Evolutionary conservation across 2,113 vertebrate species (phyloP), one percentile per base, ranked within the genome.

Genomic region (Sinocyclocheilus anophthalmus): DNA sequence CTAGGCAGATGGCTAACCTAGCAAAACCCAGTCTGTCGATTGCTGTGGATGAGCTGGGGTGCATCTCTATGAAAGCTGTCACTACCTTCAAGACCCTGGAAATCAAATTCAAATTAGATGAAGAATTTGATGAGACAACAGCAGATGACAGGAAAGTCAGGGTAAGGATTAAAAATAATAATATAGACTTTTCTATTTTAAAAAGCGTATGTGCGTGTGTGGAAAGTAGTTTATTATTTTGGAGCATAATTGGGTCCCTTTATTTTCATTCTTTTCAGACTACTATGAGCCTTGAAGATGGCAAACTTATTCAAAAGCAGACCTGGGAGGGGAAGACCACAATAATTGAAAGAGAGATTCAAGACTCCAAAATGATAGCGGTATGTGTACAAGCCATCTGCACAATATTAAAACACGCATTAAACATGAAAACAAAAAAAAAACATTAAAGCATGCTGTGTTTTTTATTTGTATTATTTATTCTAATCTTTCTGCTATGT

Each of bases 291-390:
- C 22, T 91, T 87, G 94, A 95, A 0, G 93, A 91, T 0, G 95
- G 94, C 5, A 50, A 78, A 63, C 92, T 97, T 78, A 90, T 90
- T 0, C 96, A 97, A 85, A 93, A 94, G 85, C 96, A 97, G 93
- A 95, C 93, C 78, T 97, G 96, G 96, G 94, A 96, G 0, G 96
- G 95, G 61, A 96, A 97, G 87, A 93, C 94, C 70, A 96, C 96
- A 30, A 90, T 92, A 72, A 93, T 97, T 83, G 96, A 91, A 88
- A 95, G 96, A 89, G 96, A 94, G 90, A 76, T 95, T 85, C 91
- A 92, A 48, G 95, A 94, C 63, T 94, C 94, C 4, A 96, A 95
- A 72, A 76, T 97, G 76, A 92, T 97, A 86, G 91, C 95, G 94
- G 96, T 97, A 85, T 94, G 96, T 84, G 2, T 22, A 6, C 30